Conservation (phyloP, 1,140 invertebrate genomes). For the Acromyrmex charruanus region DNA sequence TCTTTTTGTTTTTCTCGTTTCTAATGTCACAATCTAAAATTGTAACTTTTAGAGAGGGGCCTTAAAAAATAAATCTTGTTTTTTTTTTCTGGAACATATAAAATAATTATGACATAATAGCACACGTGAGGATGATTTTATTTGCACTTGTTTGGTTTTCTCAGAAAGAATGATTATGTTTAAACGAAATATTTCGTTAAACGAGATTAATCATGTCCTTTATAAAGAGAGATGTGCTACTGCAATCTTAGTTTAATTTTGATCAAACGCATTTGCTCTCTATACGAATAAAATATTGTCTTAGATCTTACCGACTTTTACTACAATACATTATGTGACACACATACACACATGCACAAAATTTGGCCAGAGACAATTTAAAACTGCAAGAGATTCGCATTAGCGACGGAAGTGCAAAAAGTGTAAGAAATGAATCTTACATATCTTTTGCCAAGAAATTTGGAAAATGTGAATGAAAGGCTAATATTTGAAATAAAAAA, state of each 20-base stretch:
- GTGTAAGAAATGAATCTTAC: background rate
- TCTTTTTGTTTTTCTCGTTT: no score
- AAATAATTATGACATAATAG: background rate
- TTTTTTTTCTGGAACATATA: background rate
- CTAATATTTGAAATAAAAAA: background rate
- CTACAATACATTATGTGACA: background rate
- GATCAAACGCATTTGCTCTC: background rate
- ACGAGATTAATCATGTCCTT: background rate
- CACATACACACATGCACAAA: background rate
- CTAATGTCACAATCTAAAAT: no score
- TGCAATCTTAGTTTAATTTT: background rate
- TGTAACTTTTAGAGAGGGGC: no score
- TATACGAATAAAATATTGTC: background rate
- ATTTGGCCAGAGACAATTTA: background rate
- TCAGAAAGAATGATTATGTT: background rate
- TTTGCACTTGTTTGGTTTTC: background rate
- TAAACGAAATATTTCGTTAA: background rate
- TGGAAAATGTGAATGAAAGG: background rate
- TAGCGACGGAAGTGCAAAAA: slow-evolving; percentile 33
- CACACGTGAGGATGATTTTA: no score
- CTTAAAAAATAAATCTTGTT: background rate
- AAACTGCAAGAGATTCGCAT: slow-evolving; percentile 1
- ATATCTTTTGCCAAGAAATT: background rate
- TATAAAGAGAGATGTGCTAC: background rate
- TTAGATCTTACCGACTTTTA: background rate